These are phyloP conservation scores for Rutpela maculata DNA, from an alignment of 2,888 invertebrate genomes.

Conservation along the genomic window DNA sequence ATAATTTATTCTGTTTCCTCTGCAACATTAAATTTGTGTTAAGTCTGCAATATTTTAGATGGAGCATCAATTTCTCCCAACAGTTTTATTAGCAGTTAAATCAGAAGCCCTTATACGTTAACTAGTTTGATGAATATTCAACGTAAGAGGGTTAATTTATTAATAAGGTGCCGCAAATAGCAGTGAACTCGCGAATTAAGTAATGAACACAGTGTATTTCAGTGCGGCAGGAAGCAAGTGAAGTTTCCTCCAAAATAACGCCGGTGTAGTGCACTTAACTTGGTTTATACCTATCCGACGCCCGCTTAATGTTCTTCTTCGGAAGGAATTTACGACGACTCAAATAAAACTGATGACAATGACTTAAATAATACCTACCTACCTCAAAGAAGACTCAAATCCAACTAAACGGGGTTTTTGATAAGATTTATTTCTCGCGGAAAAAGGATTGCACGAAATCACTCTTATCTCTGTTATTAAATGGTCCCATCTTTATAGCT, in stretches of 20 bases:
- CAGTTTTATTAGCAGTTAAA: neutral
- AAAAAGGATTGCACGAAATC: neutral
- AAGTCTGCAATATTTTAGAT: neutral
- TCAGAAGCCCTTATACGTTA: conserved; percentile 7
- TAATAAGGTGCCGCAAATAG: conserved; percentile 54
- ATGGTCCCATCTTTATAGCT: neutral
- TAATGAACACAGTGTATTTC: conserved; percentile 48
- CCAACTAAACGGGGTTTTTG: conserved; percentile 7
- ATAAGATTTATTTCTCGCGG: neutral
- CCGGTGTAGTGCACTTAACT: conserved; percentile 12
- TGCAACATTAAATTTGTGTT: neutral
- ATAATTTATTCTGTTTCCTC: neutral
- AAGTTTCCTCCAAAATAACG: conserved; percentile 49
- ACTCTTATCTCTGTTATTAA: neutral
- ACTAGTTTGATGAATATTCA: conserved; percentile 51
- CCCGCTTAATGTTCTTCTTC: neutral
- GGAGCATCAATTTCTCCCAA: neutral
- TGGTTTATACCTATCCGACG: conserved; percentile 27
- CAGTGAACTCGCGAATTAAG: conserved; percentile 51
- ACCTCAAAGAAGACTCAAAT: neutral
- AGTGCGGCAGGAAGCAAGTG: conserved; percentile 49
- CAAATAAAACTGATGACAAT: conserved; percentile 22
- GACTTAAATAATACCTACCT: conserved; percentile 3
- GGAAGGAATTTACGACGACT: conserved; percentile 22
- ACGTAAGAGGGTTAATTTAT: conserved; percentile 49